Base-by-base conservation (phyloP, 1,140 invertebrate species). In the Argopecten irradians region DNA sequence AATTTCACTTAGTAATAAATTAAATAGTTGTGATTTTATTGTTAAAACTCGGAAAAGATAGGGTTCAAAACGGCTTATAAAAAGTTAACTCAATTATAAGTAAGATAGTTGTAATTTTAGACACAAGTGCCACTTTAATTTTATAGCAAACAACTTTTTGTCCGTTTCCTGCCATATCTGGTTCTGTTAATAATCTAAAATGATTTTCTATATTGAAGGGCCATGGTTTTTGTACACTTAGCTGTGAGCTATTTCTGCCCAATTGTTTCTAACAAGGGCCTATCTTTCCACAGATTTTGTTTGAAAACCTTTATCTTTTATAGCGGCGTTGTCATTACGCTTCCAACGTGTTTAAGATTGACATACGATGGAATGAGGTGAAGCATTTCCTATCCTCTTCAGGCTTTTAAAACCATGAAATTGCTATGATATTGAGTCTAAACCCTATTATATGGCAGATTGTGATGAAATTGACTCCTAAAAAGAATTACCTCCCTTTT, bases 81-180 rank as follows among this genome's bases (percentile, higher is more conserved):
- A 71, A 71, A 1, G n/a, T 16, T 16, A 28, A 71, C 22, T 16
- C 11, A 71, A 71, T 71, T 7, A 71, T 71, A 71, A 71, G n/a
- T 71, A 28, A 71, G 55, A 71, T 71, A 71, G 22, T 71, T 71
- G 55, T n/a, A 71, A 71, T 71, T 71, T 71, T 71, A 55, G 55
- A 71, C 19, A 71, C 55, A 71, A 71, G 55, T 71, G 55, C 55
- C 55, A 71, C 22, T 71, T 71, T 71, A 71, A 71, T 71, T 28
- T n/a, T 71, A n/a, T 71, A 28, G 22, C 28, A n/a, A 28, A n/a
- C 16, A 11, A 11, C 5, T 71, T 71, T 71, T 71, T 71, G 1
- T 71, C 7, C 28, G n/a, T 11, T 28, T 71, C 55, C 55, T 28
- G n/a, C 2, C 55, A 71, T 71, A 71, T 71, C 55, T 8, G 55